These are phyloP conservation scores for Drosophila helvetica DNA, from an alignment of 2,888 invertebrate genomes.

Conservation along the genomic window DNA sequence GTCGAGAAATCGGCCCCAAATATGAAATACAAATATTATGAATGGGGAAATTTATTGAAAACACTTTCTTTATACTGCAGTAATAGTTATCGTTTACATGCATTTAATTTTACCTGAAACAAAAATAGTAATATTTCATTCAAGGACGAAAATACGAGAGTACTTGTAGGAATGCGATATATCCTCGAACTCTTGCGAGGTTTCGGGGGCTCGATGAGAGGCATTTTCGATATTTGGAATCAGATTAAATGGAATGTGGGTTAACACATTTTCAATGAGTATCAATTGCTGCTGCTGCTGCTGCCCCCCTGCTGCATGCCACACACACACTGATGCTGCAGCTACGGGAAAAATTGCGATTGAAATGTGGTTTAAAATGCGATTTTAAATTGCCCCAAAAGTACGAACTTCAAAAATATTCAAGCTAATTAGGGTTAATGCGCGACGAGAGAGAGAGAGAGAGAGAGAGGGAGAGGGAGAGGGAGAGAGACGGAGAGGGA, in stretches of 20 bases:
- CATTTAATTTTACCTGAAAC: too few species aligned
- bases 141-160: too few species aligned
- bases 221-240: too few species aligned
- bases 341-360: neutral
- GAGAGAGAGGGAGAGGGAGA: neutral
- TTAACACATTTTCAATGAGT: neutral
- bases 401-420: constrained; percentile 6
- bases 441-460: neutral
- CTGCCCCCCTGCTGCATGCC: neutral
- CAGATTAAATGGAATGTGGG: neutral
- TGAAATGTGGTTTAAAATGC: neutral
- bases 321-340: neutral
- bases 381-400: constrained; percentile 7
- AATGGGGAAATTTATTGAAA: too few species aligned
- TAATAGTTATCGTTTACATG: too few species aligned
- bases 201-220: too few species aligned
- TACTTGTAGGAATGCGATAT: too few species aligned
- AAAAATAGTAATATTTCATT: too few species aligned
- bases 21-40: too few species aligned
- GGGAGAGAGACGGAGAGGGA: neutral
- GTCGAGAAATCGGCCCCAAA: too few species aligned
- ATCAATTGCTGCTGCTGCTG: neutral
- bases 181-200: too few species aligned
- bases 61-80: too few species aligned
- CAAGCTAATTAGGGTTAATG: constrained; percentile 25